Conservation (phyloP, 2,888 invertebrate species). For the Habroteleia sp. region DNA sequence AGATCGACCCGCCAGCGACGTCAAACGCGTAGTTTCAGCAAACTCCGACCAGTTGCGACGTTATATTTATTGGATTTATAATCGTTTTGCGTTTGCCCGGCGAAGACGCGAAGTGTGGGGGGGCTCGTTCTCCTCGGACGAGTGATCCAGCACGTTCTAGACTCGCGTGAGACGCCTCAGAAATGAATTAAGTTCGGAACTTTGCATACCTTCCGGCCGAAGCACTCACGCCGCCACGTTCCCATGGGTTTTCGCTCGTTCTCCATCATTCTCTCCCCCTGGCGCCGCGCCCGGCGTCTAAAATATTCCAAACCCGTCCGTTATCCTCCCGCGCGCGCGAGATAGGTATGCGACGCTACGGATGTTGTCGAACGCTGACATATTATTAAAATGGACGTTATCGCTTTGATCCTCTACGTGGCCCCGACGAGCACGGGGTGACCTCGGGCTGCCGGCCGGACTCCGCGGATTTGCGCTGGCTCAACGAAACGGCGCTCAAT, state of each 20-base stretch:
- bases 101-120: conserved; percentile 31
- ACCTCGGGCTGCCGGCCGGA: conserved; percentile 17
- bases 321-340: conserved; percentile 62
- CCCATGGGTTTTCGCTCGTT: conserved; percentile 58
- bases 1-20: not conserved
- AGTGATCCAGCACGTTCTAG: conserved; percentile 72
- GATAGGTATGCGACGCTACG: conserved; percentile 64
- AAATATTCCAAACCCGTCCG: conserved; percentile 72
- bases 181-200: conserved; percentile 77
- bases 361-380: conserved; percentile 69
- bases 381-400: conserved; percentile 72
- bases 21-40: not conserved
- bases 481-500: conserved; percentile 33
- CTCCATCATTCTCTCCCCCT: conserved; percentile 55
- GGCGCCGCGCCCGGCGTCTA: conserved; percentile 65
- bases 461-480: conserved; percentile 13
- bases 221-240: conserved; percentile 53
- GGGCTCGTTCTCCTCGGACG: conserved; percentile 61
- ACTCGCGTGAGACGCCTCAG: conserved; percentile 74
- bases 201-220: conserved; percentile 71
- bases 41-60: not conserved
- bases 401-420: conserved; percentile 55
- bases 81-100: conserved; percentile 12
- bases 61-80: conserved; percentile 25
- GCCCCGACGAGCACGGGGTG: conserved; percentile 11